Evolutionary conservation across 2,113 vertebrate genomes (phyloP).

Genomic region (Coturnix japonica): DNA sequence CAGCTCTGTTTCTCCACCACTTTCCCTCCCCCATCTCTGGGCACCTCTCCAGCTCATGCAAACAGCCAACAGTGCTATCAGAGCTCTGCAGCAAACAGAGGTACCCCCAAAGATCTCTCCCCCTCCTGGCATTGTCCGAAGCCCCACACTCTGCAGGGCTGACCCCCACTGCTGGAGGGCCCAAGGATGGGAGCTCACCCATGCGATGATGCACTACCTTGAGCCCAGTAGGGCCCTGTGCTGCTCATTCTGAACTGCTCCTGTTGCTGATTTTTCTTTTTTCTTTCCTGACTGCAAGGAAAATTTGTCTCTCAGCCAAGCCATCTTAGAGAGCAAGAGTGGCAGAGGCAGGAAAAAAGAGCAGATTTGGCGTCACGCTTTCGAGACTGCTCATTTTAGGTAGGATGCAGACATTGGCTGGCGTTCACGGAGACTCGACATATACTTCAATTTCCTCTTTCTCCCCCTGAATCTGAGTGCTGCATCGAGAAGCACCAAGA

Average conservation of each 20-base stretch:
- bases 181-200: not conserved
- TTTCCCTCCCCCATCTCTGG: not conserved
- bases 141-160: not conserved
- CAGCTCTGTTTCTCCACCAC: not conserved
- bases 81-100: not conserved
- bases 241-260: conserved; percentile 4
- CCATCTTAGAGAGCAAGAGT: conserved; percentile 14
- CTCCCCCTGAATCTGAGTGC: not conserved
- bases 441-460: conserved; percentile 41
- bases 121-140: not conserved
- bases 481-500: not conserved
- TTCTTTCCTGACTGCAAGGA: conserved; percentile 11
- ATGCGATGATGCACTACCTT: not conserved
- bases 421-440: not conserved
- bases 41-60: not conserved
- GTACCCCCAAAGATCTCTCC: not conserved
- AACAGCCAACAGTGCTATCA: rapidly evolving
- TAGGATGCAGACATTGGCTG: not conserved
- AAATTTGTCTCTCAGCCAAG: conserved; percentile 49
- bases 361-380: not conserved
- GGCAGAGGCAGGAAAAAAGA: conserved; percentile 50
- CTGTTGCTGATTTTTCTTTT: conserved; percentile 33
- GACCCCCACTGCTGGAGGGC: rapidly evolving
- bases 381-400: conserved; percentile 12
- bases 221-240: not conserved